Conservation (phyloP, 2,113 vertebrate genomes). For the Oncorhynchus masou region DNA sequence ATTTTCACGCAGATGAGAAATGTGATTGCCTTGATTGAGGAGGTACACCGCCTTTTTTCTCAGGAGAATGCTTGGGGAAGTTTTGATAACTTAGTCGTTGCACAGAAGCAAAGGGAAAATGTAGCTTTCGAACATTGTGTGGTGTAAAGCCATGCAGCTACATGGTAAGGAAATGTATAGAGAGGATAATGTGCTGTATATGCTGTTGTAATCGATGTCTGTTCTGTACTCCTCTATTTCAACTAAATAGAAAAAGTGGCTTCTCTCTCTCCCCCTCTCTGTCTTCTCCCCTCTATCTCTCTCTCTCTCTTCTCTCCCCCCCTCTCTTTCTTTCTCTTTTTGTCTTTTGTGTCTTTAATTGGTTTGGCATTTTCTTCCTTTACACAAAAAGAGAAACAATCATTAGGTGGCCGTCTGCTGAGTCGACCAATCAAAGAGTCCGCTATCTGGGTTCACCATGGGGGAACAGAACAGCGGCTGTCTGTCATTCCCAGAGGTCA, state of each 20-base stretch:
- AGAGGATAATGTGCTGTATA: too few relatives aligned
- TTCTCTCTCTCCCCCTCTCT: neutral
- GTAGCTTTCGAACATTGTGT: too few relatives aligned
- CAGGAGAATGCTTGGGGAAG: too few relatives aligned
- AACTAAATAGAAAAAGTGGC: neutral
- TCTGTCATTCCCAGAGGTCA: constrained; percentile 38
- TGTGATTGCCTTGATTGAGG: too few relatives aligned
- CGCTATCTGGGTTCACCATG: neutral
- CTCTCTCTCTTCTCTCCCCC: neutral
- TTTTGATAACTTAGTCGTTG: too few relatives aligned
- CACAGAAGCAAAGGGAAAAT: too few relatives aligned
- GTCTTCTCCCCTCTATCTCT: neutral
- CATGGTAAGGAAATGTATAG: too few relatives aligned
- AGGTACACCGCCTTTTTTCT: too few relatives aligned
- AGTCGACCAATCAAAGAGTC: constrained; percentile 21
- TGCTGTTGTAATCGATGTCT: too few relatives aligned
- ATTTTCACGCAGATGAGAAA: too few relatives aligned
- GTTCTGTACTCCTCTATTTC: too few relatives aligned
- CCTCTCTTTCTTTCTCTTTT: neutral
- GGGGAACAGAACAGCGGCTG: constrained; percentile 42
- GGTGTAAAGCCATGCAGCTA: too few relatives aligned
- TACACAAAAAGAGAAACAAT: constrained; percentile 31
- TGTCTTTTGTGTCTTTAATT: constrained; percentile 37
- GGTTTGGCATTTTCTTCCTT: constrained; percentile 50
- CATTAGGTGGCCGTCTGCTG: neutral